phyloP scores from a whole-genome alignment of 2,113 vertebrate species.

The Protobothrops flavoviridis region DNA sequence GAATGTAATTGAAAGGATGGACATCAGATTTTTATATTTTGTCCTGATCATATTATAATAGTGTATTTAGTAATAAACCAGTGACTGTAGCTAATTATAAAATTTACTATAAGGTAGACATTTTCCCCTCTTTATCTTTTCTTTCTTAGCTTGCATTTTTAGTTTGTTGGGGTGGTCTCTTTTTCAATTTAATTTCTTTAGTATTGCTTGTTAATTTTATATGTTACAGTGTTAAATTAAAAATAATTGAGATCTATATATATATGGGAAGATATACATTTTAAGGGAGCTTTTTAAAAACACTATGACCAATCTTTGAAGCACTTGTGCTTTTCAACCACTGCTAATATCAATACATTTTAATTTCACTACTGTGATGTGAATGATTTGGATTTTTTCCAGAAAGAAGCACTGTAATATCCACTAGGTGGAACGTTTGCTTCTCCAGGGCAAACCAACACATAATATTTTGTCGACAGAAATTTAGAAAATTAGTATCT shows the following conservation, averaged over 20 bases:
- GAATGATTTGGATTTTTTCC: constrained; percentile 15
- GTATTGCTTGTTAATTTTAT: background rate
- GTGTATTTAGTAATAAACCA: background rate
- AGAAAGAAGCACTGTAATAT: background rate
- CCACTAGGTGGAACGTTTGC: constrained; percentile 19
- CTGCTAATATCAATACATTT: background rate
- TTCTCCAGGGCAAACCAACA: constrained; percentile 19
- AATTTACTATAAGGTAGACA: background rate
- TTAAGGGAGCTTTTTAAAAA: background rate
- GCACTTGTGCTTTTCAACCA: background rate
- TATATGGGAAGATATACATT: background rate
- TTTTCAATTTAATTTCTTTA: background rate
- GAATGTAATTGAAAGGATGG: background rate
- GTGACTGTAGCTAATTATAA: background rate
- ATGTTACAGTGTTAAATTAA: background rate
- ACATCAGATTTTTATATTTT: background rate
- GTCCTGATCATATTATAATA: background rate
- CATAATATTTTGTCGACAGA: background rate
- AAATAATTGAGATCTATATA: background rate
- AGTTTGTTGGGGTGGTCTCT: background rate
- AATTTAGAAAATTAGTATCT: constrained; percentile 32
- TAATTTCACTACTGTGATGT: background rate
- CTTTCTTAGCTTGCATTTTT: background rate
- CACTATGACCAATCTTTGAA: background rate
- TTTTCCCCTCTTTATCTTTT: background rate